Evolutionary conservation across 2,113 vertebrate genomes (phyloP).

Genomic region (Nycticebus coucang): DNA sequence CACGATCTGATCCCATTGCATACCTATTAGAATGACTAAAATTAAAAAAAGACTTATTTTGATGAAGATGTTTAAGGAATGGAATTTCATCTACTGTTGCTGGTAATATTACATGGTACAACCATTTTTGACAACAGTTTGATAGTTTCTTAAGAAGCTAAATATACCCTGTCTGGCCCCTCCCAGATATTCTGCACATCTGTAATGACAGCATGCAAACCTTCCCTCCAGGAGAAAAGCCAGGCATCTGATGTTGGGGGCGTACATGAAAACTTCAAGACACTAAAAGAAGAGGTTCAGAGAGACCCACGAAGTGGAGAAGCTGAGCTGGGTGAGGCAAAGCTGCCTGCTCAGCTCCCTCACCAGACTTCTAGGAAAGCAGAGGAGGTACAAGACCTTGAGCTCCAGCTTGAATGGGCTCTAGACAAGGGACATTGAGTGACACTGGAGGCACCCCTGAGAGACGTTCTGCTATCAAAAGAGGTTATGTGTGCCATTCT

Average conservation of each 20-base stretch:
- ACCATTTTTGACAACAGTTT: neutral
- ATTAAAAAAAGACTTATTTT: neutral
- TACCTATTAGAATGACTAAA: neutral
- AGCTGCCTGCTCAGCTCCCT: slow-evolving; percentile 71
- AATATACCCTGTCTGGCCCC: neutral
- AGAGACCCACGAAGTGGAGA: slow-evolving; percentile 68
- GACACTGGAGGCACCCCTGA: slow-evolving; percentile 48
- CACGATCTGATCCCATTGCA: neutral
- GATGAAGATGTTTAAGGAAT: neutral
- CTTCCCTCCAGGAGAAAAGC: too few relatives aligned
- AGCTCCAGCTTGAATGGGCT: slow-evolving; percentile 79
- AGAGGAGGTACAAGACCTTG: slow-evolving; percentile 70
- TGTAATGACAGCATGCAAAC: too few relatives aligned
- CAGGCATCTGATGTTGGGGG: slow-evolving; percentile 3
- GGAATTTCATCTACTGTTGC: neutral
- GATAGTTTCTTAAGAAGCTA: neutral
- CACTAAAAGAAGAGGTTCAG: slow-evolving; percentile 73
- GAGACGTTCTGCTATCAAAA: neutral
- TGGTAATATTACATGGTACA: neutral
- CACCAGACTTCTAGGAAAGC: slow-evolving; percentile 74
- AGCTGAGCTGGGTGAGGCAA: slow-evolving; percentile 31
- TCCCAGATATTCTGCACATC: too few relatives aligned
- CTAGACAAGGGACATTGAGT: slow-evolving; percentile 43
- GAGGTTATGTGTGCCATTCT: slow-evolving; percentile 50
- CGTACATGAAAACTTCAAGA: slow-evolving; percentile 50